These are phyloP conservation scores for Vesta saturnalis DNA, from an alignment of 2,888 invertebrate species.

Conservation along the genomic window DNA sequence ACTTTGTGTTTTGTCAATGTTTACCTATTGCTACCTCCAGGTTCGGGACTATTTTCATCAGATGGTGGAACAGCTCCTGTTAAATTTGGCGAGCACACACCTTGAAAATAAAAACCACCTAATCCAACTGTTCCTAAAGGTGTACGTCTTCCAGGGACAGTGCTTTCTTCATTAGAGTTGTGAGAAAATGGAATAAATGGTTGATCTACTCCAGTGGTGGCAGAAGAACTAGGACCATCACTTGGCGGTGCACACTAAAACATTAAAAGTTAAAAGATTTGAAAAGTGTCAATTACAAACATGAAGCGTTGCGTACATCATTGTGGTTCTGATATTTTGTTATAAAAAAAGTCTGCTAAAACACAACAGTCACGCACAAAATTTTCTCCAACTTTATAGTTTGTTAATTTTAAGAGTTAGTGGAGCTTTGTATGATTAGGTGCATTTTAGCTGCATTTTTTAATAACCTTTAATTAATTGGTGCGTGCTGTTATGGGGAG, in stretches of 20 bases:
- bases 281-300: no score
- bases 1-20: background rate
- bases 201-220: slow-evolving; percentile 50
- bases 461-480: no score
- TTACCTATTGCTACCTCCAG: slow-evolving; percentile 61
- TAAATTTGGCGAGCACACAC: slow-evolving; percentile 64
- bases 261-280: no score
- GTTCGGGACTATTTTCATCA: slow-evolving; percentile 84
- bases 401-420: no score
- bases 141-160: slow-evolving; percentile 73
- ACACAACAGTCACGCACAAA: no score
- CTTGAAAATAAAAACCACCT: slow-evolving; percentile 88
- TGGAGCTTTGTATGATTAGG: no score
- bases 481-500: no score
- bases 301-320: no score
- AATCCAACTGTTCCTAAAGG: slow-evolving; percentile 86
- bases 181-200: slow-evolving; percentile 61
- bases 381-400: no score
- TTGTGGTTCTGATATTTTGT: no score
- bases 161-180: slow-evolving; percentile 63
- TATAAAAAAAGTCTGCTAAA: no score
- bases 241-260: slow-evolving; percentile 43
- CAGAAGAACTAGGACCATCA: slow-evolving; percentile 47
- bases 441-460: no score
- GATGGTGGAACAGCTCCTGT: slow-evolving; percentile 63